These are phyloP conservation scores for Hepsetus odoe DNA, from an alignment of 2,113 vertebrate genomes.

Conservation along the genomic window DNA sequence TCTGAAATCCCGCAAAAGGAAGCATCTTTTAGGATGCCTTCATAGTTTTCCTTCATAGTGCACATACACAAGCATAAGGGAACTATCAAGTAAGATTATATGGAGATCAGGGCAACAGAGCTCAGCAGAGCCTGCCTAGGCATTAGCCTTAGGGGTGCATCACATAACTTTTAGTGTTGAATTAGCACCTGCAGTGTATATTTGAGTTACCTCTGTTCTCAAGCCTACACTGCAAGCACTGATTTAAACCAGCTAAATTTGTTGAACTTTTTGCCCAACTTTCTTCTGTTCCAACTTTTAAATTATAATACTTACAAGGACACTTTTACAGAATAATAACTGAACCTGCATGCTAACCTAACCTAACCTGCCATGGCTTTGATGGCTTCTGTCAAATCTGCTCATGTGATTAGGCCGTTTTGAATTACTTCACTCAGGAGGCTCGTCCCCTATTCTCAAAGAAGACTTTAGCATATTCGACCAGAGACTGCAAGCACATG, in stretches of 20 bases:
- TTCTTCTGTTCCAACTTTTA: slow-evolving; percentile 8
- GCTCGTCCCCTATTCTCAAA: slow-evolving; percentile 27
- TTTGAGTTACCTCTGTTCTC: background rate
- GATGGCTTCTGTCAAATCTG: slow-evolving; percentile 54
- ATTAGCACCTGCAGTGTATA: background rate
- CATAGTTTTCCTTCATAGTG: slow-evolving; percentile 1
- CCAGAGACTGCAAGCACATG: background rate
- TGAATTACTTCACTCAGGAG: slow-evolving; percentile 55
- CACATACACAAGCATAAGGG: slow-evolving; percentile 9
- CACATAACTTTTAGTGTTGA: background rate
- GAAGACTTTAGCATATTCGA: slow-evolving; percentile 15
- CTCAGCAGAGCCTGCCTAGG: background rate
- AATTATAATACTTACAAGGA: slow-evolving; percentile 21
- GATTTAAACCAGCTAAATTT: background rate
- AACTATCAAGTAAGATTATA: background rate
- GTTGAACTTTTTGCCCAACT: background rate
- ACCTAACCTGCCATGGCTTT: slow-evolving; percentile 55
- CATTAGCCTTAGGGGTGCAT: too few species aligned
- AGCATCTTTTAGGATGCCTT: background rate
- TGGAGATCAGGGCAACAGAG: background rate
- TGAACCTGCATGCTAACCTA: slow-evolving; percentile 55
- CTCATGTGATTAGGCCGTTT: slow-evolving; percentile 51
- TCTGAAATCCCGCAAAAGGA: slow-evolving; percentile 49
- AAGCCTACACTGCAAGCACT: background rate
- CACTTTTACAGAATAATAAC: slow-evolving; percentile 56